Evolutionary conservation across 2,888 invertebrate genomes (phyloP), one percentile per base, ranked within the genome.

Genomic region (Abrostola tripartita): DNA sequence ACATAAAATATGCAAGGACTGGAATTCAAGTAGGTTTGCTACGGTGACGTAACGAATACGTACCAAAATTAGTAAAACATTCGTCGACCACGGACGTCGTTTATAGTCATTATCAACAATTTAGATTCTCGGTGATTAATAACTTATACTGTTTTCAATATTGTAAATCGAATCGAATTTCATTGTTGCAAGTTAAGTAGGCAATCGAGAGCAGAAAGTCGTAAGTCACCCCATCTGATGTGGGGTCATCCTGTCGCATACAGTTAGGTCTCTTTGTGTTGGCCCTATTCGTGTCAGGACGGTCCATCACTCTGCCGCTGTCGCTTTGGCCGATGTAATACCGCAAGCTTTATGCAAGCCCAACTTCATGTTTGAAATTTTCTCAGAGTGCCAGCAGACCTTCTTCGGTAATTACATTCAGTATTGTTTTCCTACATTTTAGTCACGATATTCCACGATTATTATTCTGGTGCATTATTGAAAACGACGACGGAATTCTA

Each of bases 41-140:
- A 82, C 83, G 78, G 82, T 90, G 90, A 92, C 90, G 92, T 88
- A 92, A 93, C 88, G 71, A 79, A 83, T 87, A 82, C 87, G 84
- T 82, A 85, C 82, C 76, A 85, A 90, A 91, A 91, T 90, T 92
- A 88, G 92, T 91, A 91, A 92, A 91, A 89, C 90, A 84, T 88
- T 87, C 90, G 87, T 80, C 82, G 84, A 87, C 86, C 84, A 81
- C 87, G 87, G 90, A 88, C 90, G 84, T 89, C 85, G 88, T 88
- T 90, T 88, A 88, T 86, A 87, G 86, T 86, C 86, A 88, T 90
- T 91, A 89, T 81, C 83, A 83, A 85, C 88, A 85, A 91, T 91
- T 91, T 89, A 85, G 85, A 92, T 91, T 91, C 89, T 79, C 82
- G 67, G 85, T 86, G 86, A 85, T 88, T 83, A 85, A 85, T 85